Conservation (phyloP, 2,113 vertebrate species). For the Orientallactaga bullata region DNA sequence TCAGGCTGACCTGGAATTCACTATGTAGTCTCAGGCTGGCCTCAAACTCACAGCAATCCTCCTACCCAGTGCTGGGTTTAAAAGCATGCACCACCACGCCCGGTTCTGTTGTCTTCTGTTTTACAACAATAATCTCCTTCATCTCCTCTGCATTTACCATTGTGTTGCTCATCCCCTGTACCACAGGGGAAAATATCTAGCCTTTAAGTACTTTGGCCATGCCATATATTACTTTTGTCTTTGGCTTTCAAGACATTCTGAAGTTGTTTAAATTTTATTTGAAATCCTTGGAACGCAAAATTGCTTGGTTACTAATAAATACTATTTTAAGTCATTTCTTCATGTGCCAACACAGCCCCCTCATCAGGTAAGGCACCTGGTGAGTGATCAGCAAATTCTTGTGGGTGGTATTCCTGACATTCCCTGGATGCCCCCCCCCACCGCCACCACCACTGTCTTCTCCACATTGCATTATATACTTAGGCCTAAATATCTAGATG, state of each 20-base stretch:
- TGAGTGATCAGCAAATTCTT: not conserved
- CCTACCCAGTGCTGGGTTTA: too few species aligned
- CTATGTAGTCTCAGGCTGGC: too few species aligned
- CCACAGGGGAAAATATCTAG: not conserved
- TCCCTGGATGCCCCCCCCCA: not conserved
- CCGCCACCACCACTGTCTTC: not conserved
- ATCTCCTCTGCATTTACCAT: not conserved
- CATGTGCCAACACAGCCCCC: not conserved
- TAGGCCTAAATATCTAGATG: not conserved
- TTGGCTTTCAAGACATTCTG: not conserved
- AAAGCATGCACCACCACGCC: too few species aligned
- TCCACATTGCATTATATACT: not conserved
- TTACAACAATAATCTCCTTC: not conserved
- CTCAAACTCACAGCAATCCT: too few species aligned
- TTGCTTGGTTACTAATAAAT: not conserved
- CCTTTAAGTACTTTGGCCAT: not conserved
- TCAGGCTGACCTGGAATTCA: too few species aligned
- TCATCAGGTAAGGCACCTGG: not conserved
- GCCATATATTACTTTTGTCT: not conserved
- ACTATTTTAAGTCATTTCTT: not conserved
- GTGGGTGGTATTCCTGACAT: not conserved
- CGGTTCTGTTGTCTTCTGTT: too few species aligned
- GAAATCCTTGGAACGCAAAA: conserved; percentile 34
- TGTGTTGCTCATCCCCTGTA: not conserved
- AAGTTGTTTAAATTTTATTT: not conserved